Evolutionary conservation across 1,140 invertebrate genomes (phyloP), one percentile per base, ranked within the genome.

Genomic region (Brachionus calyciflorus): DNA sequence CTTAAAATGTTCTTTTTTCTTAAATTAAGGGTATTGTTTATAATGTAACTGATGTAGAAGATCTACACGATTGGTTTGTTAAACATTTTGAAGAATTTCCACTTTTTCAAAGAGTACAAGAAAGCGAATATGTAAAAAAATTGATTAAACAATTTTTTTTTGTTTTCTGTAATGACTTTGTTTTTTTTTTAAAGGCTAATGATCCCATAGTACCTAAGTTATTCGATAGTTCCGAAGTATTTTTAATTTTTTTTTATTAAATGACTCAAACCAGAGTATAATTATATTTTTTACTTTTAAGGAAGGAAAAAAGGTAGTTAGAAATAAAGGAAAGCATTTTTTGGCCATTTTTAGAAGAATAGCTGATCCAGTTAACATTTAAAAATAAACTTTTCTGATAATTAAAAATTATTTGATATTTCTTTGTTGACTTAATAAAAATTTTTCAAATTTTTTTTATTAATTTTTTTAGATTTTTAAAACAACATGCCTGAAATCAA

Each of bases 11-110:
- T n/a, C 14, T 60, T n/a, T 33, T 53, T 28, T 2, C 14, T 5
- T 3, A 37, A 1, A 46, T 41, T 12, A 79, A 93, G 92, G 96
- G 91, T 28, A 86, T 92, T 77, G 90, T 98, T 9, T 99, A 99
- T 82, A 97, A 95, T 48, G 90, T 98, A 73, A 98, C 96, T 17
- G 97, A 99, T 89, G 97, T 99, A 0, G 90, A 94, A 86, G 95
- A 98, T 84, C 88, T 99, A 60, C 91, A 98, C 85, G 90, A 95
- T 19, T 99, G 97, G 97, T 99, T 99, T 90, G 90, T 92, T 0
- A 84, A 89, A 78, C 95, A 98, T 88, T 91, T 99, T 83, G 87
- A 87, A 51, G 89, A 92, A 78, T 95, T 98, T 88, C 92, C 93
- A 33, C 85, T 99, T 19, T 99, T 98, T 88, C 78, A 80, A 78